A percentile compares a stretch with the other conserved stretches of the same genome.
Conservation (phyloP, 2,113 vertebrate genomes). For the Corythaixoides concolor region DNA sequence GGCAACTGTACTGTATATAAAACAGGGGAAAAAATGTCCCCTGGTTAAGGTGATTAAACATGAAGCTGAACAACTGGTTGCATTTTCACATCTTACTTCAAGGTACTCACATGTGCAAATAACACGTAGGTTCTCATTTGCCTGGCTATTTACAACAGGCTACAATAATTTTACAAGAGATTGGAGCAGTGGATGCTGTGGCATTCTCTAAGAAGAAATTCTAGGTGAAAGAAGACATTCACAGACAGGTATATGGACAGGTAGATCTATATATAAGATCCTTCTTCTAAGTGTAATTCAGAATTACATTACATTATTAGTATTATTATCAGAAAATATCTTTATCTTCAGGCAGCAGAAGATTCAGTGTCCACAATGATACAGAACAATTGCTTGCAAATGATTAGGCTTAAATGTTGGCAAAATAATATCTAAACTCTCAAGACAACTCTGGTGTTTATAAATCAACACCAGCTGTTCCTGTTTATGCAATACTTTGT, state of each 20-base stretch:
- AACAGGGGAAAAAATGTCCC: not conserved
- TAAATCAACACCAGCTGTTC: conserved; percentile 74
- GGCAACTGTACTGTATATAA: not conserved
- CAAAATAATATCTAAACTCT: conserved; percentile 65
- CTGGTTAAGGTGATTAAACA: not conserved
- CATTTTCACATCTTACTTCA: not conserved
- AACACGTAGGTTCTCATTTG: not conserved
- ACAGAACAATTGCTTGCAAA: conserved; percentile 43
- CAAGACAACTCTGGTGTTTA: conserved; percentile 69
- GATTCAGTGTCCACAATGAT: not conserved
- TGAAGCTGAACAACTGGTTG: not conserved
- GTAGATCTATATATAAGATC: not conserved
- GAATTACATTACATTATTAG: not conserved
- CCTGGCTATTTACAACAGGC: not conserved
- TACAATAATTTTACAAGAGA: not conserved
- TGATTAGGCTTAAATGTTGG: conserved; percentile 60
- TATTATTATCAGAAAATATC: not conserved
- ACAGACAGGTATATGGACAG: not conserved
- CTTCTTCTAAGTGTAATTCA: not conserved
- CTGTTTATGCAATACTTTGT: conserved; percentile 64
- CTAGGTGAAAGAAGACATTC: not conserved
- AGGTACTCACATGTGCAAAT: not conserved
- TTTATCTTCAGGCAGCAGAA: not conserved
- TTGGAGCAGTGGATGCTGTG: not conserved
- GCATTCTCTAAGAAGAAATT: not conserved